Evolutionary conservation across 2,888 invertebrate species (phyloP).

Genomic region (Julus scanicus): DNA sequence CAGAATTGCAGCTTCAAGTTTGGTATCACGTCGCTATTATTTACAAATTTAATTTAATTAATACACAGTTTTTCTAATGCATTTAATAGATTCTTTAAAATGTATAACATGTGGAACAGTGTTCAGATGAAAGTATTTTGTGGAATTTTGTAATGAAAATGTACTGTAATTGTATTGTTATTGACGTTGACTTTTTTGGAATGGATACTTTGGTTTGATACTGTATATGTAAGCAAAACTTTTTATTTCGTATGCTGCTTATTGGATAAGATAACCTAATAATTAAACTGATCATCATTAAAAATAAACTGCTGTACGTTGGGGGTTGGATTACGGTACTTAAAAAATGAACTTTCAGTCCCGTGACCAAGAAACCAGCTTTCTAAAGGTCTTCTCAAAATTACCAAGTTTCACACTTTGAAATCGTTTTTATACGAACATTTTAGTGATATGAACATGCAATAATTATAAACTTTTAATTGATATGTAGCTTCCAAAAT

Average conservation of each 20-base stretch:
- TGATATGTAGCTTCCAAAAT: neutral
- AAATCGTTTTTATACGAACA: constrained; percentile 23
- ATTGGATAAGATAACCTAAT: constrained; percentile 17
- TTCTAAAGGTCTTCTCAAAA: neutral
- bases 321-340: constrained; percentile 7
- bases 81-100: no score
- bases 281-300: neutral
- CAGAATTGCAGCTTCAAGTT: constrained; percentile 55
- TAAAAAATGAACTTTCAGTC: neutral
- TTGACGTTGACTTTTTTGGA: neutral
- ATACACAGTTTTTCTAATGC: neutral
- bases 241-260: neutral
- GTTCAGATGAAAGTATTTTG: no score
- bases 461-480: neutral
- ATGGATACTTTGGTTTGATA: neutral
- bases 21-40: constrained; percentile 55
- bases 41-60: neutral
- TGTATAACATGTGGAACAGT: no score
- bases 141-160: neutral
- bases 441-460: neutral
- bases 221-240: neutral
- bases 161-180: neutral
- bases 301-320: neutral
- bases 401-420: neutral
- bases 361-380: neutral